phyloP scores from a whole-genome alignment of 2,113 vertebrate species.

The Carlito syrichta region DNA sequence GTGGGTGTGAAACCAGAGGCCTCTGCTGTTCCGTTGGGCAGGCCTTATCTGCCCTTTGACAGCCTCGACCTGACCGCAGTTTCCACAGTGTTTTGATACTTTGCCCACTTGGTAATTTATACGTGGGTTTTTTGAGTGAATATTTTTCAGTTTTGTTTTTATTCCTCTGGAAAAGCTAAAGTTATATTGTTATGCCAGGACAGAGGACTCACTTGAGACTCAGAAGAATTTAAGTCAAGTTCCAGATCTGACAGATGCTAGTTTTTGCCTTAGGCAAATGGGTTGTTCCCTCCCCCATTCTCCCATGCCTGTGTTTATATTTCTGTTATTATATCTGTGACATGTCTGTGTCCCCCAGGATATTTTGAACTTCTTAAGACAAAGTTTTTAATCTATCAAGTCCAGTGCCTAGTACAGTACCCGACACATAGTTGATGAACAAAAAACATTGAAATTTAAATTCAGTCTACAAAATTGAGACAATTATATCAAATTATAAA shows the following conservation, averaged over 20 bases:
- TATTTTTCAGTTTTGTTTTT: neutral
- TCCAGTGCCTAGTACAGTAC: neutral
- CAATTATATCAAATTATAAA: slow-evolving; percentile 1
- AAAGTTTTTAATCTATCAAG: neutral
- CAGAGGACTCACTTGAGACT: neutral
- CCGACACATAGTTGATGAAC: neutral
- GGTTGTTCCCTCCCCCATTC: neutral
- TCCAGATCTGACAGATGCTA: neutral
- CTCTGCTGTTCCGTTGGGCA: neutral
- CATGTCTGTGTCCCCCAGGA: neutral
- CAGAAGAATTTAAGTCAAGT: neutral
- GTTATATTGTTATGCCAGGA: neutral
- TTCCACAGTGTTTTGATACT: neutral
- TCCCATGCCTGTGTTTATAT: neutral
- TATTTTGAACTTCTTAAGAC: neutral
- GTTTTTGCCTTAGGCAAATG: slow-evolving; percentile 19
- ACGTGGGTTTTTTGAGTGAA: neutral
- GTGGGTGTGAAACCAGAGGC: neutral
- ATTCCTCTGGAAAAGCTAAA: neutral
- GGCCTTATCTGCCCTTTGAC: neutral
- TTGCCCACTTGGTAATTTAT: neutral
- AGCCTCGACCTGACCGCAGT: neutral
- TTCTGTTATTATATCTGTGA: neutral
- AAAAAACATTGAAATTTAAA: neutral
- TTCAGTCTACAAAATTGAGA: neutral